Base-by-base conservation (phyloP, 2,113 vertebrate genomes). In the Gavia stellata region DNA sequence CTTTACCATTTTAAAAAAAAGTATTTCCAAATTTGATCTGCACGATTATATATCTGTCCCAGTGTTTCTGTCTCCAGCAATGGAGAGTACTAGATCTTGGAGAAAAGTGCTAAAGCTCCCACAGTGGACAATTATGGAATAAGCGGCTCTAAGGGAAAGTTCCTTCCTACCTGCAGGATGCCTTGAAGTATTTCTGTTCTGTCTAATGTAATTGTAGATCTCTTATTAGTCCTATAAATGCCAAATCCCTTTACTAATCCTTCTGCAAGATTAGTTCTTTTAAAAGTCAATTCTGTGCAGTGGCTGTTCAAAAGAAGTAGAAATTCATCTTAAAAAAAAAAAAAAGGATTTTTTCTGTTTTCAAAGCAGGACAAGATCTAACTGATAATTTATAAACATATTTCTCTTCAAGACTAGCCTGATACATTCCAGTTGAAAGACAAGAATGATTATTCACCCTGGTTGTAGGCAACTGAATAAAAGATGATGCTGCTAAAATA, bases 91-190 rank as follows among this genome's bases (percentile, higher is more conserved):
- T 95, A 96, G 79, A 92, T 97, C 72, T 86, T 3, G 2, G 68
- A 90, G 67, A 66, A 90, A 97, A 95, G 94, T 93, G 88, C 75
- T 92, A 81, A 78, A 96, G 86, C 94, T 92, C 96, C 96, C 86
- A 93, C 96, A 84, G 95, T 88, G 94, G 96, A 96, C 94, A 93
- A 96, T 97, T 96, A 95, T 67, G 59, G 96, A 94, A 96, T 94
- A 96, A 92, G 65, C 90, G 84, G 47, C 34, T 96, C 29, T 67
- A 78, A 92, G 61, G 67, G 50, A 91, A 78, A 93, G 86, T 92
- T 95, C 80, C 74, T 81, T 94, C 68, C 77, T 88, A 78, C 78
- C 88, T 26, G 0, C 72, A 84, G 95, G 94, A 88, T 93, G 44
- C 80, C 88, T 92, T 88, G 63, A 96, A 94, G 62, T 90, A 96